Evolutionary conservation across 2,888 invertebrate species (phyloP), one percentile per base, ranked within the genome.

Genomic region (Corythucha ciliata): DNA sequence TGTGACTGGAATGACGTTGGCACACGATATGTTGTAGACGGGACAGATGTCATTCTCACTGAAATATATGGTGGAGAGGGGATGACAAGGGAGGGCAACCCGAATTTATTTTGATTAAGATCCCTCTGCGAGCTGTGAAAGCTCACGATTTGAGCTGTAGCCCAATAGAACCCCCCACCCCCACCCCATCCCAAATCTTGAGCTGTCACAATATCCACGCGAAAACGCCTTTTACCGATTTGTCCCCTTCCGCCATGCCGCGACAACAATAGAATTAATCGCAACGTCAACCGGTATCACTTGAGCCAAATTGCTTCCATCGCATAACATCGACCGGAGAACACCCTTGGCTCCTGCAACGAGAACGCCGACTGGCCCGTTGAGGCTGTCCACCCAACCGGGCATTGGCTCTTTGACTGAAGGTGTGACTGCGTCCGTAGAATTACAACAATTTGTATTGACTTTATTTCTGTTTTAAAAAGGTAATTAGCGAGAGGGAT

Each of bases 311-410:
- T 77, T 77, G 2, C 72, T 65, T 0, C 73, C 70, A 37, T 79
- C 72, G 63, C 84, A 85, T 57, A 84, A 81, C 85, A 92, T 85
- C 0, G 85, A 80, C 2, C 91, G 76, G 25, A 92, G 80, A 1
- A 91, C 81, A 14, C 92, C 92, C 68, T 90, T 91, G 1, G 85
- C 86, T 1, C 80, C 85, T 5, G 81, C 88, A 0, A 86, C 80
- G 69, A 90, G 73, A 1, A 89, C 71, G 7, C 91, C 91, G 2
- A 89, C 88, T 0, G 92, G 87, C 1, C 93, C 93, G 64, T 92
- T 91, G 44, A 88, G 70, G 61, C 87, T 91, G 67, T 92, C 90
- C 47, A 92, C 81, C 91, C 91, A 93, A 8, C 93, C 93, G 0
- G 83, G 79, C 55, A 79, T 67, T 0, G 89, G 89, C 62, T 89